These are phyloP conservation scores for Acridotheres tristis DNA, from an alignment of 2,797 vertebrate species.

Conservation along the genomic window DNA sequence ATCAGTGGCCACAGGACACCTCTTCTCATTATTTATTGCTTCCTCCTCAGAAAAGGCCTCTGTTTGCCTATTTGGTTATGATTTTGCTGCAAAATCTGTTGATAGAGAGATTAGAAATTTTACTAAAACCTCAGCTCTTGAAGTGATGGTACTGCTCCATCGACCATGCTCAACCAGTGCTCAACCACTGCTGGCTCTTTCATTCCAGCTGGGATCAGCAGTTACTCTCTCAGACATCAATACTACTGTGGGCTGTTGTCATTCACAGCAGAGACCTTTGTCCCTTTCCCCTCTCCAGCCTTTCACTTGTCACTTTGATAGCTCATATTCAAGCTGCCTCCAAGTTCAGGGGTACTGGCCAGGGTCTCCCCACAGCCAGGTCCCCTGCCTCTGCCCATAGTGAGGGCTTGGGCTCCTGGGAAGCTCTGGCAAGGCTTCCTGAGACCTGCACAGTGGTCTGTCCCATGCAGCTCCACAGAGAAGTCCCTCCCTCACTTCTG, in stretches of 20 bases:
- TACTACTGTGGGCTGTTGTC: neutral
- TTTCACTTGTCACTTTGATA: neutral
- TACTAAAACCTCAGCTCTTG: neutral
- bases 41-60: neutral
- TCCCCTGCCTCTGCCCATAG: neutral
- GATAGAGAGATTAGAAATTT: neutral
- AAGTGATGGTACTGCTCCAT: neutral
- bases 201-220: neutral
- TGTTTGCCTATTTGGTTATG: neutral
- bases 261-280: neutral
- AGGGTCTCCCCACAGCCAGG: neutral
- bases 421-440: neutral
- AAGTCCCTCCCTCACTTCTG: fast-evolving
- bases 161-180: fast-evolving
- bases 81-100: neutral
- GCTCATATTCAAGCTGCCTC: neutral
- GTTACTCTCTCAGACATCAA: neutral
- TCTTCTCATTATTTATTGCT: neutral
- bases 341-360: neutral
- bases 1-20: neutral
- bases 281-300: neutral
- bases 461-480: neutral
- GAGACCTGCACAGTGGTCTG: neutral
- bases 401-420: fast-evolving
- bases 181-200: neutral